phyloP scores from a whole-genome alignment of 2,888 invertebrate genomes.

The Acleris literana region DNA sequence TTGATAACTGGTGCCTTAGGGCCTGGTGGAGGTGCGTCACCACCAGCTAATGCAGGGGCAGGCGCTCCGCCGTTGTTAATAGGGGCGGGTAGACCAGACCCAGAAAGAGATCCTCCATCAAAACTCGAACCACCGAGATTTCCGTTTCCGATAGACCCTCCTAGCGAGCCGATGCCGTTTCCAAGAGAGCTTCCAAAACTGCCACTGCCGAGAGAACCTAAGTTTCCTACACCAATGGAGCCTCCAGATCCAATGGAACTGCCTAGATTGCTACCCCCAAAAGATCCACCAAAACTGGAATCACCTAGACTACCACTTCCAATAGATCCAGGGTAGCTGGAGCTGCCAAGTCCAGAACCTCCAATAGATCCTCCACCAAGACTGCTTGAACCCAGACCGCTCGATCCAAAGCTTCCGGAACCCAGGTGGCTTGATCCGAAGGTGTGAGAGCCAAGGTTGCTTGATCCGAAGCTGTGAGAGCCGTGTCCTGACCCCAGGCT shows the following conservation, averaged over 20 bases:
- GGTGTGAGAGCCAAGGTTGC: constrained; percentile 18
- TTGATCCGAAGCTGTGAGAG: constrained; percentile 10
- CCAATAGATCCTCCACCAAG: constrained; percentile 38
- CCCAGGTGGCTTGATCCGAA: constrained; percentile 4
- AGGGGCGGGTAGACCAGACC: not conserved
- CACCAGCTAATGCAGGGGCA: constrained; percentile 40
- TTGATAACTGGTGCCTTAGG: constrained; percentile 69
- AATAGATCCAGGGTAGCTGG: constrained; percentile 28
- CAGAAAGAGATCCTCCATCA: constrained; percentile 12
- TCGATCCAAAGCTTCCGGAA: constrained; percentile 15
- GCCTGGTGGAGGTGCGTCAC: constrained; percentile 59
- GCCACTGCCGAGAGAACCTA: constrained; percentile 4
- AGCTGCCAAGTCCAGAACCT: constrained; percentile 39
- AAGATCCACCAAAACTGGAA: constrained; percentile 21
- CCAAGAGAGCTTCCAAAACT: constrained; percentile 6
- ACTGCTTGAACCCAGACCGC: constrained; percentile 13
- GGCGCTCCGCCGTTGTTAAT: constrained; percentile 3
- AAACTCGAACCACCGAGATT: constrained; percentile 33
- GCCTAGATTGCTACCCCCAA: constrained; percentile 26
- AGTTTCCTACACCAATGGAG: constrained; percentile 1
- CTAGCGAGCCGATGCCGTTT: constrained; percentile 8
- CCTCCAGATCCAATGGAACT: constrained; percentile 12
- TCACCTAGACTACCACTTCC: constrained; percentile 12
- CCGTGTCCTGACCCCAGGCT: constrained; percentile 16
- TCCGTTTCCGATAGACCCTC: constrained; percentile 25